Percentiles rank a stretch among this genome's conserved stretches.
These are phyloP conservation scores for Allophyes oxyacanthae DNA, from an alignment of 2,888 invertebrate genomes.

Conservation along the genomic window DNA sequence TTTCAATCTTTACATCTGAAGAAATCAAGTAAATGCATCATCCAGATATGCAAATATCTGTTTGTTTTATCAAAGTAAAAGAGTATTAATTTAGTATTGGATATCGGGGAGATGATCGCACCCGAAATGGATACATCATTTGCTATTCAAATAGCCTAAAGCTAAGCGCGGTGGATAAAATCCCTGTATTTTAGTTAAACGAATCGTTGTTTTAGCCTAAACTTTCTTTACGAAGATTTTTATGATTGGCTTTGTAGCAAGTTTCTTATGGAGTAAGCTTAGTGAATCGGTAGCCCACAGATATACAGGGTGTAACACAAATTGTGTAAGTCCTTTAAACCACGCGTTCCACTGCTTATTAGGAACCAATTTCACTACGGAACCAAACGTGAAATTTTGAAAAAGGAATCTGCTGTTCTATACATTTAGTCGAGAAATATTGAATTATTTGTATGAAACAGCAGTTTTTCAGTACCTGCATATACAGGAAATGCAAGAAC, in stretches of 20 bases:
- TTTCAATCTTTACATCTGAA: slow-evolving; percentile 43
- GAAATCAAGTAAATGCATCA: slow-evolving; percentile 70
- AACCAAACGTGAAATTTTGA: too few species aligned
- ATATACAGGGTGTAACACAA: too few species aligned
- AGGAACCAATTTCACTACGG: too few species aligned
- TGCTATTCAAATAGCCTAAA: slow-evolving; percentile 84
- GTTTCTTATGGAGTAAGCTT: too few species aligned
- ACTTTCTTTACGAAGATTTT: slow-evolving; percentile 23
- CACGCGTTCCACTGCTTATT: too few species aligned
- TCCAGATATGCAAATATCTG: slow-evolving; percentile 85
- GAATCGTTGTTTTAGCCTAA: slow-evolving; percentile 38
- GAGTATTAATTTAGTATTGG: slow-evolving; percentile 81
- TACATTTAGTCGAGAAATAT: too few species aligned
- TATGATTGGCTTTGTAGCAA: background rate
- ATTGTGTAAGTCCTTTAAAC: too few species aligned
- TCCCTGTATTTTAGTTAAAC: slow-evolving; percentile 46
- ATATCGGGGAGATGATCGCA: slow-evolving; percentile 79
- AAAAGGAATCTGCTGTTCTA: too few species aligned
- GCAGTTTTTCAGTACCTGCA: too few species aligned
- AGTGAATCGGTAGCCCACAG: too few species aligned
- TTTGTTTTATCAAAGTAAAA: slow-evolving; percentile 84
- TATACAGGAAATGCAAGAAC: too few species aligned
- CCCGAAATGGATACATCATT: slow-evolving; percentile 81
- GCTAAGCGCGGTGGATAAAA: slow-evolving; percentile 62
- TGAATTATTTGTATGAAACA: too few species aligned